These are phyloP conservation scores for Spisula subtruncata DNA, from an alignment of 2,888 invertebrate species.

Conservation along the genomic window DNA sequence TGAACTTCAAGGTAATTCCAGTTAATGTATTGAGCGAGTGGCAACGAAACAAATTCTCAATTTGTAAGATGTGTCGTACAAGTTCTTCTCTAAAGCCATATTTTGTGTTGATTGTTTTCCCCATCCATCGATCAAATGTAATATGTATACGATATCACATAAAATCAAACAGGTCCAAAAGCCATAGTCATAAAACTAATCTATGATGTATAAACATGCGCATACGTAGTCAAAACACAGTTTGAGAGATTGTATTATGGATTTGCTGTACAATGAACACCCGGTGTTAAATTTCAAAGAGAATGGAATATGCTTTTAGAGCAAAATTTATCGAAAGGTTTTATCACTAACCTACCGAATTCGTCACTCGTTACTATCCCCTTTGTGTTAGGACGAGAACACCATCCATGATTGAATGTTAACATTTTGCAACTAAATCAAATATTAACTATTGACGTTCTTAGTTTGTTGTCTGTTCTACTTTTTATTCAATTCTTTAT, in stretches of 20 bases:
- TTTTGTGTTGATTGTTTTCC: background rate
- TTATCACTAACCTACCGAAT: no score
- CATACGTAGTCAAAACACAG: background rate
- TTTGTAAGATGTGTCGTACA: background rate
- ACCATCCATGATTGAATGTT: no score
- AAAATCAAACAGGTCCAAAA: background rate
- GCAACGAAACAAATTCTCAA: slow-evolving; percentile 1
- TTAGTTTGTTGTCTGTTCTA: no score
- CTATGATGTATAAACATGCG: background rate
- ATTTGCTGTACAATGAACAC: background rate
- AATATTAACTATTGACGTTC: no score
- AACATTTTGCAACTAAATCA: no score
- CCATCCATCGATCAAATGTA: background rate
- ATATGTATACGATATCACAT: background rate
- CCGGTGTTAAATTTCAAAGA: background rate
- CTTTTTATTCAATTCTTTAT: no score
- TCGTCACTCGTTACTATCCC: no score
- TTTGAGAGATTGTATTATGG: background rate
- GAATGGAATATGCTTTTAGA: background rate
- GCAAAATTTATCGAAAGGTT: background rate
- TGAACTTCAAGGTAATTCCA: background rate
- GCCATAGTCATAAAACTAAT: background rate
- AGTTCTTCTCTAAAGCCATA: background rate
- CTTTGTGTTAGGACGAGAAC: no score
- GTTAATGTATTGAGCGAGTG: background rate